phyloP scores from a whole-genome alignment of 1,140 invertebrate genomes.

The Apocrypta bakeri region DNA sequence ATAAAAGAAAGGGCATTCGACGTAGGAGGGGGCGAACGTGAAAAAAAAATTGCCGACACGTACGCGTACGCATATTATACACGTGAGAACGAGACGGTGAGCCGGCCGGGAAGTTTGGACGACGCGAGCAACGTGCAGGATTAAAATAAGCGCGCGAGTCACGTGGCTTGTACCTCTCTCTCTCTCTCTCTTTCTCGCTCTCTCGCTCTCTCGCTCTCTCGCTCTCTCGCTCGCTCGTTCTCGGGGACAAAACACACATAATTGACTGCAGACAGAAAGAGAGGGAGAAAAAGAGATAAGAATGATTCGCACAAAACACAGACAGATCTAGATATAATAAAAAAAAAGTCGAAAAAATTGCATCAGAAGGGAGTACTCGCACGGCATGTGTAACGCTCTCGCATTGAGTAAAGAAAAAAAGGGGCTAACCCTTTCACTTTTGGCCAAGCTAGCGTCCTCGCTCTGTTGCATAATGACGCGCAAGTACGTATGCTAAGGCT shows the following conservation, averaged over 20 bases:
- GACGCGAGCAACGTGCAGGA: background rate
- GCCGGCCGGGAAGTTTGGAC: background rate
- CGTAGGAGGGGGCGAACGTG: background rate
- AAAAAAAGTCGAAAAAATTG: background rate
- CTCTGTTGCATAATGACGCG: slow-evolving; percentile 65
- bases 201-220: too few species aligned
- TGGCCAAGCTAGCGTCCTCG: background rate
- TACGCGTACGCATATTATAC: background rate
- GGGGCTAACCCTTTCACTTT: background rate
- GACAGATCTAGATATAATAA: background rate
- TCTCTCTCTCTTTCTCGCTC: too few species aligned
- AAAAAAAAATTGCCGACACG: slow-evolving; percentile 3
- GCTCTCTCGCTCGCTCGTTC: too few species aligned
- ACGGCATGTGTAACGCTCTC: background rate
- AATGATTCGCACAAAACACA: background rate
- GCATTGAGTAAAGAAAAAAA: background rate
- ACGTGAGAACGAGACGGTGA: too few species aligned
- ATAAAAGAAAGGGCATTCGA: slow-evolving; percentile 11
- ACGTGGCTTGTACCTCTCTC: background rate
- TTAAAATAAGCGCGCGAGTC: background rate
- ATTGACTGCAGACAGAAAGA: background rate
- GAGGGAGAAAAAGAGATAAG: background rate
- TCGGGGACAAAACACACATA: background rate
- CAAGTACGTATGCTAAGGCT: slow-evolving; percentile 41
- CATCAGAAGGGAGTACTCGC: background rate